Evolutionary conservation across 2,888 invertebrate genomes (phyloP).

Genomic region (Chrysolina haemoptera): DNA sequence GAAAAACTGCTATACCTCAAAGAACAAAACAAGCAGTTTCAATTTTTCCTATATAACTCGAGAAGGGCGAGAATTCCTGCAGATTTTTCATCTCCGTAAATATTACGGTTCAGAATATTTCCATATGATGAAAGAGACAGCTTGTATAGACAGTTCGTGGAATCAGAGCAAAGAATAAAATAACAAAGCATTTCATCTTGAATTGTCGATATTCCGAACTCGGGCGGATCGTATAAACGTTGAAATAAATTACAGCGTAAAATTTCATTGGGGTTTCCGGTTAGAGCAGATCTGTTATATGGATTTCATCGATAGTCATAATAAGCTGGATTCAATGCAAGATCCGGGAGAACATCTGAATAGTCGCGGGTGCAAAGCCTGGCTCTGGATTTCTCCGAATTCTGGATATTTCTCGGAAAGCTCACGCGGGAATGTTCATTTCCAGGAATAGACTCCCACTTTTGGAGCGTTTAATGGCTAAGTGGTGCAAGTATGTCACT

Average conservation of each 20-base stretch:
- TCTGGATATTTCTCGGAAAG: conserved; percentile 5
- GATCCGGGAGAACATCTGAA: conserved; percentile 17
- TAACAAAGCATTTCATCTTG: not conserved
- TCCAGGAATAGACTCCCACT: not conserved
- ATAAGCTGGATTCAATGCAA: not conserved
- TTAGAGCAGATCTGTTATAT: not conserved
- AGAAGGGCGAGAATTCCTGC: no score
- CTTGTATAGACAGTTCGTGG: not conserved
- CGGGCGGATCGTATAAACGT: not conserved
- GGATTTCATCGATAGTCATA: conserved; percentile 13
- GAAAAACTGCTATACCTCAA: no score
- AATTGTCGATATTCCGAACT: not conserved
- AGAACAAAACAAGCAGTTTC: no score
- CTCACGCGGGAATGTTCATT: not conserved
- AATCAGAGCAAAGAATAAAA: not conserved
- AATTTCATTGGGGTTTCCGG: conserved; percentile 3
- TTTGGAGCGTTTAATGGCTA: not conserved
- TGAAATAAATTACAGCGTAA: not conserved
- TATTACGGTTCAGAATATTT: no score
- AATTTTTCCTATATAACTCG: no score
- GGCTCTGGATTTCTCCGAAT: conserved; percentile 1
- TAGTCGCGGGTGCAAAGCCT: conserved; percentile 12
- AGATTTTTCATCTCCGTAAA: no score
- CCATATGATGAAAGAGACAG: no score
- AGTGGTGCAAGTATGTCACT: not conserved